Base-by-base conservation (phyloP, 1,140 invertebrate genomes). In the Camponotus vicinus region DNA sequence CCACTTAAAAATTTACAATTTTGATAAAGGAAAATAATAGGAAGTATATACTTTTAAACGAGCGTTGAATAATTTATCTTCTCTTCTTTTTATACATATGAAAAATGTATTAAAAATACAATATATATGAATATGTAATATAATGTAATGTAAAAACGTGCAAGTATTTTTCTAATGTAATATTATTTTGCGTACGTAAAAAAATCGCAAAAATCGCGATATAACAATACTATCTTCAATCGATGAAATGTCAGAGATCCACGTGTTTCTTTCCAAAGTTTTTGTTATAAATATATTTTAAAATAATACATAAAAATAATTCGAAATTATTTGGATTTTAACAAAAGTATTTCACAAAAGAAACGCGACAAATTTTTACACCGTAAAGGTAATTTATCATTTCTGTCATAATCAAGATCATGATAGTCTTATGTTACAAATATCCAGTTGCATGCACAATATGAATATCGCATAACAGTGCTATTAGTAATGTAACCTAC, bases 391-490 rank as follows among this genome's bases (percentile, higher is more conserved):
- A 32, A 61, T 8, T 42, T 21, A 5, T 52, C 15, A 34, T 13
- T 59, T 40, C 57, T 75, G 52, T 37, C 34, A 59, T 59, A 37
- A n/a, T 75, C 34, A 57, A 75, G 6, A 75, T 57, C 32, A 1
- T 57, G 32, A 59, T 75, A 76, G 27, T 34, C 21, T 76, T 13
- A 76, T 76, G 13, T 76, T 76, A 61, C 55, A 8, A 55, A 76
- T 76, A 61, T 76, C 21, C 8, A 55, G 9, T 75, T 61, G 21
- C 37, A n/a, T 15, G 37, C 27, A 18, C 8, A 63, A 27, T 59
- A 57, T 7, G n/a, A 52, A 59, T 76, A 76, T 76, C 73, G n/a
- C 21, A 61, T 61, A 61, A n/a, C 71, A 34, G 57, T 75, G n/a
- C 52, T 27, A 15, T 75, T 57, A 32, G n/a, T 61, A 76, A 42